Conservation (phyloP, 2,888 invertebrate genomes). For the Junonia oenone region DNA sequence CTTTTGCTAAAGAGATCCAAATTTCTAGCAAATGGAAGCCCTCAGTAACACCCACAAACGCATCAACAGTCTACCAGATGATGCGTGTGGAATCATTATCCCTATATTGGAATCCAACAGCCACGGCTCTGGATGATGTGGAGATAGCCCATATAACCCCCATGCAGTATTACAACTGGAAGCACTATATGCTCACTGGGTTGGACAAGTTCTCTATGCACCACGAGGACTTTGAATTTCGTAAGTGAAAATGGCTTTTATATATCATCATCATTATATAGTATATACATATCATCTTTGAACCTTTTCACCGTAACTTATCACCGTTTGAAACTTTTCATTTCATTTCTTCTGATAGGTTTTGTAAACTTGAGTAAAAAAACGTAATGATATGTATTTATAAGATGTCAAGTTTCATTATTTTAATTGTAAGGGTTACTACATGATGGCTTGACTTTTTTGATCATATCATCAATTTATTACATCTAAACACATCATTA, state of each 20-base stretch:
- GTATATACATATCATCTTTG: too few species aligned
- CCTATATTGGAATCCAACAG: constrained; percentile 86
- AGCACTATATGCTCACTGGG: constrained; percentile 86
- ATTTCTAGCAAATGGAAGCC: constrained; percentile 86
- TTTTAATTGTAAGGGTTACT: too few species aligned
- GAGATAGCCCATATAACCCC: constrained; percentile 72
- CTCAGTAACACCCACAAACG: constrained; percentile 79
- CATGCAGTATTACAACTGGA: constrained; percentile 84
- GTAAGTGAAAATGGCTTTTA: constrained; percentile 71
- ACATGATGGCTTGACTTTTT: too few species aligned
- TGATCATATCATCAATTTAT: too few species aligned
- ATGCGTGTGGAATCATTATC: constrained; percentile 88
- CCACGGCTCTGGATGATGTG: constrained; percentile 74
- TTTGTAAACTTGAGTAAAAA: too few species aligned
- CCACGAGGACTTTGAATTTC: constrained; percentile 87
- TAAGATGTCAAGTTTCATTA: too few species aligned
- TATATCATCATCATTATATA: neutral
- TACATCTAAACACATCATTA: neutral
- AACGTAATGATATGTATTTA: too few species aligned
- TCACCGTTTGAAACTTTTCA: too few species aligned
- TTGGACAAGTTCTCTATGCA: constrained; percentile 88
- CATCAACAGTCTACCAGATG: constrained; percentile 84
- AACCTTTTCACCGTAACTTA: too few species aligned
- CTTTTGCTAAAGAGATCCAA: neutral
- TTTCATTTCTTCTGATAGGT: too few species aligned